Base-by-base conservation (phyloP, 2,113 vertebrate species). In the Erythrolamprus reginae region DNA sequence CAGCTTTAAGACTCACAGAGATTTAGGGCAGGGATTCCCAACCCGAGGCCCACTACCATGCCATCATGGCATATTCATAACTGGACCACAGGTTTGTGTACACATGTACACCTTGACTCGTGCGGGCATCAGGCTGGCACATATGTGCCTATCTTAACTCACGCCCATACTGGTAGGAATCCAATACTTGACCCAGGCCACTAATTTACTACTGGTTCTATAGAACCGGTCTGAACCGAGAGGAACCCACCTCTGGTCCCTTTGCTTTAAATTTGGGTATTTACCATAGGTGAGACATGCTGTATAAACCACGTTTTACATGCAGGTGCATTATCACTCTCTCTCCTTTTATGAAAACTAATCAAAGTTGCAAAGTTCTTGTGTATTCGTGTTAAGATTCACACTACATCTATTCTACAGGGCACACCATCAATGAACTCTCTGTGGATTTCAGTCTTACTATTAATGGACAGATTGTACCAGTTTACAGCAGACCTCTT, bases 371-470 rank as follows among this genome's bases (percentile, higher is more conserved):
- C 8, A 23, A 33, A 19, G 50, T 47, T 88, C 61, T 88, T 56
- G 91, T 89, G 48, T 2, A 50, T 4, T 93, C 7, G 38, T 82
- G 50, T 47, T 88, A 89, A 87, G 92, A 17, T n/a, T 84, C 5
- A 55, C 52, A 84, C 90, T 92, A 58, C 93, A 23, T 42, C 51
- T 94, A 87, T 10, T 82, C 23, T 89, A 10, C 55, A 98, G 97
- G 96, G 58, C 93, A 96, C 19, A 94, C 86, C 93, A 95, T 97
- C 91, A 89, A 93, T 51, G 91, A 95, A 88, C 94, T 98, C 3
- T 89, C 94, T 0, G 0, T 86, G 45, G 96, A 96, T 33, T 0
- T 95, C 6, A 65, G 77, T 4, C 92, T 97, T 45, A 86, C 92
- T 47, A 1, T 93, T 0, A 95, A 95, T 9, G 96, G 96, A 17